Conservation (phyloP, 2,113 vertebrate species). For the Sarotherodon lohbergeri region DNA sequence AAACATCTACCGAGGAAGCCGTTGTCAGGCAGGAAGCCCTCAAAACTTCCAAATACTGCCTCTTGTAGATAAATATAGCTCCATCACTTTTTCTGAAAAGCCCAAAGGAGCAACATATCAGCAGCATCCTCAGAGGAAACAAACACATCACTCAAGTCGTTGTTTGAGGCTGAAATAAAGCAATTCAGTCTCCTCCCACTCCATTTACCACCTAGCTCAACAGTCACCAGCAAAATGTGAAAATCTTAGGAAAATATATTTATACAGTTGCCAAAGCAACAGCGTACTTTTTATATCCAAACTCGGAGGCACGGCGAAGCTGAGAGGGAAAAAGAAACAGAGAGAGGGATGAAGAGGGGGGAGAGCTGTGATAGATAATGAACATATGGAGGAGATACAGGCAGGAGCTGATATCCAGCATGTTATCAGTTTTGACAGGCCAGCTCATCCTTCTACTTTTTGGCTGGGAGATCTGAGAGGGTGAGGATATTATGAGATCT, state of each 20-base stretch:
- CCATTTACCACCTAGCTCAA: slow-evolving; percentile 38
- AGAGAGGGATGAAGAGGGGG: slow-evolving; percentile 16
- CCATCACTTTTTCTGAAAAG: slow-evolving; percentile 24
- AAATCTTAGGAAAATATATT: slow-evolving; percentile 47
- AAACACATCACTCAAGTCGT: slow-evolving; percentile 46
- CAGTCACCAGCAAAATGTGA: slow-evolving; percentile 38
- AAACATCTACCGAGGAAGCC: background rate
- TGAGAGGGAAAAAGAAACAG: background rate
- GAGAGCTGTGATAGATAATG: slow-evolving; percentile 30
- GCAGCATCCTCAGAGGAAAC: slow-evolving; percentile 28
- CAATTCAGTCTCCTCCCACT: slow-evolving; percentile 42
- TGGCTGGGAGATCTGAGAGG: slow-evolving; percentile 56
- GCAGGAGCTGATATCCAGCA: slow-evolving; percentile 46
- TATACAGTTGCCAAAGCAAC: slow-evolving; percentile 72
- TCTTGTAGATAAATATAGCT: slow-evolving; percentile 57
- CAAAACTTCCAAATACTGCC: slow-evolving; percentile 22
- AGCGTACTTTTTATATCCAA: slow-evolving; percentile 56
- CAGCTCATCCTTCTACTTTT: slow-evolving; percentile 51
- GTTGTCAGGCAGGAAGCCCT: slow-evolving; percentile 25
- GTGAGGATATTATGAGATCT: slow-evolving; percentile 63
- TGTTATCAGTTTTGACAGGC: slow-evolving; percentile 61
- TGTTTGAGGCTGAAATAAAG: slow-evolving; percentile 52
- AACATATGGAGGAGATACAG: slow-evolving; percentile 48
- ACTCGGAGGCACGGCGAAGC: slow-evolving; percentile 1
- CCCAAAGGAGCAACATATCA: slow-evolving; percentile 37